Evolutionary conservation across 2,888 invertebrate species (phyloP).

Genomic region (Gryllus longicercus): DNA sequence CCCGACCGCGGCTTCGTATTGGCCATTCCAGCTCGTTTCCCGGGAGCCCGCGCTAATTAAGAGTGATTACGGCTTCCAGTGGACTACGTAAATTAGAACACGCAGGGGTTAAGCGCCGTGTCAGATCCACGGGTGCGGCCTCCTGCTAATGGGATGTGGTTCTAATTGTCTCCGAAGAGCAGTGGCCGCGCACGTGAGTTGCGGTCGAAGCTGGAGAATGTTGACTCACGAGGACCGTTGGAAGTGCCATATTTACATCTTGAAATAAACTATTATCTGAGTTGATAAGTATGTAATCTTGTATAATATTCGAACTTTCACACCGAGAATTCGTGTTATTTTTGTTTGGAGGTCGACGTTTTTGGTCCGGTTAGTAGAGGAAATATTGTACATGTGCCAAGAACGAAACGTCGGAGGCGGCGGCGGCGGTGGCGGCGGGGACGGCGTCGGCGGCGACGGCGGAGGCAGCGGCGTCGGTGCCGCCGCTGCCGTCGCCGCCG

Average conservation of each 20-base stretch:
- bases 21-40: not conserved
- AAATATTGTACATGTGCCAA: conserved; percentile 35
- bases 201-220: not conserved
- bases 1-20: not conserved
- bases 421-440: not conserved
- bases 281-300: conserved; percentile 5
- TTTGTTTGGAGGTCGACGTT: conserved; percentile 26
- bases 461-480: not conserved
- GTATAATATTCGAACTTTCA: conserved; percentile 1
- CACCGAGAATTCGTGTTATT: conserved; percentile 10
- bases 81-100: conserved; percentile 8
- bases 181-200: not conserved
- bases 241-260: conserved; percentile 6
- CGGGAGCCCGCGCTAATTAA: conserved; percentile 6
- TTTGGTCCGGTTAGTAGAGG: conserved; percentile 30
- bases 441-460: not conserved
- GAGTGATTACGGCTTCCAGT: not conserved
- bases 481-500: conserved; percentile 20
- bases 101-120: conserved; percentile 7
- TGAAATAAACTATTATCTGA: not conserved
- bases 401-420: conserved; percentile 27
- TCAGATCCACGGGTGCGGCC: not conserved
- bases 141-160: not conserved
- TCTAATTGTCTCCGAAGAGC: not conserved
- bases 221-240: not conserved